Evolutionary conservation across 2,797 vertebrate genomes (phyloP).

Genomic region (Siniperca scherzeri): DNA sequence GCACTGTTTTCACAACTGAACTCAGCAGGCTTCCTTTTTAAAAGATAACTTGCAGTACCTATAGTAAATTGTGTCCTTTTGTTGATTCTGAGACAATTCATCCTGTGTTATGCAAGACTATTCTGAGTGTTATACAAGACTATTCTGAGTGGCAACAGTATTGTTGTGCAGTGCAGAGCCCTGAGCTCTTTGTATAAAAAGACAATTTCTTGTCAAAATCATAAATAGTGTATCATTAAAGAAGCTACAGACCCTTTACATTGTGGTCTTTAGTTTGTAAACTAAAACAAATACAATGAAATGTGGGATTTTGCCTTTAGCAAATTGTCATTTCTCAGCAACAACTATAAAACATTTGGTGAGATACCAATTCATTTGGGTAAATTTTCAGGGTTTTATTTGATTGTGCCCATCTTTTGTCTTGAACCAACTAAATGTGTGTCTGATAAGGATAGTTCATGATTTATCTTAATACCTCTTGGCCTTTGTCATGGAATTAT

Average conservation of each 20-base stretch:
- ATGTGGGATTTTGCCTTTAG: background rate
- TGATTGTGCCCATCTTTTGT: background rate
- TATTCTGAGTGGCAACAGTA: background rate
- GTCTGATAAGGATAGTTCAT: slow-evolving; percentile 19
- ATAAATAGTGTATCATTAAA: background rate
- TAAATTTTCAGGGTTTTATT: slow-evolving; percentile 4
- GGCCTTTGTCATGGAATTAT: slow-evolving; percentile 30
- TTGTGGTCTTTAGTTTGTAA: background rate
- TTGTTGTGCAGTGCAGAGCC: background rate
- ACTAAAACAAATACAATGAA: background rate
- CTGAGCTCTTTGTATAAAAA: background rate
- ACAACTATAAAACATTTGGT: background rate
- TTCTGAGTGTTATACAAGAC: background rate
- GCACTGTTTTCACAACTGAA: background rate
- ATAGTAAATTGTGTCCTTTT: background rate
- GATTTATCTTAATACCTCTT: slow-evolving; percentile 19
- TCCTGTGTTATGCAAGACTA: background rate
- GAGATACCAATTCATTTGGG: background rate
- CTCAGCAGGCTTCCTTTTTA: background rate
- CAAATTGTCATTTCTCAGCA: background rate
- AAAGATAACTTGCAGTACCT: background rate
- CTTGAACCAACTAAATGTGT: slow-evolving; percentile 9
- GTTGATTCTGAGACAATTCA: background rate
- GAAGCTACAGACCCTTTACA: background rate
- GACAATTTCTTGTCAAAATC: background rate